Percentiles rank a stretch among this genome's conserved stretches.
Evolutionary conservation across 2,888 invertebrate species (phyloP).

Genomic region (Synanthedon formicaeformis): DNA sequence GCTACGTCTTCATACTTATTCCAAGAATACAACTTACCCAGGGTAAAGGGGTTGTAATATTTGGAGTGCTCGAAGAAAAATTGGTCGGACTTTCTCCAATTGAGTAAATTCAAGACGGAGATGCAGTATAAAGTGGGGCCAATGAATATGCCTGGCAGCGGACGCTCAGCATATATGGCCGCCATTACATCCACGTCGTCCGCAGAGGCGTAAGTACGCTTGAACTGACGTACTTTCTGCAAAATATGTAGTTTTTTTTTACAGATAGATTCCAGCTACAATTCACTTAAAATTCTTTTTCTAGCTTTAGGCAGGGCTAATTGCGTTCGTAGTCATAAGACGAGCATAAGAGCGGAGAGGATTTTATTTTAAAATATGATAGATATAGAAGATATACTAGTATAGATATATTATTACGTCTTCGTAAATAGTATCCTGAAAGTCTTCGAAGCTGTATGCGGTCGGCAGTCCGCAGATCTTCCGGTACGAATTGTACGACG

Average conservation of each 20-base stretch:
- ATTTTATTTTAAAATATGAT: too few species aligned
- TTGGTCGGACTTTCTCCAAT: conserved; percentile 22
- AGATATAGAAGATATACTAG: too few species aligned
- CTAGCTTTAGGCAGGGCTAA: too few species aligned
- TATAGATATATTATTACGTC: conserved; percentile 12
- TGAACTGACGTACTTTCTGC: not conserved
- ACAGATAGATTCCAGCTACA: too few species aligned
- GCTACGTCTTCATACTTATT: too few species aligned
- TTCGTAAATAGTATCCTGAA: conserved; percentile 74
- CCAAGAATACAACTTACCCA: not conserved
- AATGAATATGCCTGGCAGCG: conserved; percentile 14
- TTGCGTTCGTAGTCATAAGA: too few species aligned
- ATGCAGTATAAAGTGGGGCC: conserved; percentile 24
- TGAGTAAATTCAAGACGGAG: conserved; percentile 17
- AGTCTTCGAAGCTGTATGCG: conserved; percentile 76
- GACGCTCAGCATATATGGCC: conserved; percentile 22
- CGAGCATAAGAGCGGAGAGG: too few species aligned
- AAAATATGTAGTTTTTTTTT: not conserved
- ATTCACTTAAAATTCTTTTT: too few species aligned
- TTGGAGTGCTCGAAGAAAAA: conserved; percentile 29
- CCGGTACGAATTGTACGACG: conserved; percentile 86
- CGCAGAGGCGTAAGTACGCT: conserved; percentile 5
- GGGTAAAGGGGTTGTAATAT: conserved; percentile 17
- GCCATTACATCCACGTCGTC: conserved; percentile 26
- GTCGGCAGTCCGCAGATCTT: conserved; percentile 81